Evolutionary conservation across 2,113 vertebrate species (phyloP).

Genomic region (Gnathonemus longibarbis): DNA sequence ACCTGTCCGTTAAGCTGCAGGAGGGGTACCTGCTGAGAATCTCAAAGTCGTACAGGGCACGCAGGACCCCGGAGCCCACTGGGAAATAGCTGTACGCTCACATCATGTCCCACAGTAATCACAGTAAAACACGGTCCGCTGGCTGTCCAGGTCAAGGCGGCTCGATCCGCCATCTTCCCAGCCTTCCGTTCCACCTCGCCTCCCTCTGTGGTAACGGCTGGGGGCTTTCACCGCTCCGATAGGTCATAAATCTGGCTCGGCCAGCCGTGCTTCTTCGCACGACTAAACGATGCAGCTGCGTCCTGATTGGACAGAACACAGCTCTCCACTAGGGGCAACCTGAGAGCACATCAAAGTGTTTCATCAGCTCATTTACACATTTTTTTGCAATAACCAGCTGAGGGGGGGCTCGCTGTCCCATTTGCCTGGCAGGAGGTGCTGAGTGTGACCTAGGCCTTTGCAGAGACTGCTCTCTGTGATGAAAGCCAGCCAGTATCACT

Average conservation of each 20-base stretch:
- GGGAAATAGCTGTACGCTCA: background rate
- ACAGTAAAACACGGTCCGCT: background rate
- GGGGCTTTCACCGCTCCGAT: background rate
- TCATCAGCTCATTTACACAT: background rate
- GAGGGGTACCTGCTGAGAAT: background rate
- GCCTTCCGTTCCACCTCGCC: background rate
- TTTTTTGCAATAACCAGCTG: background rate
- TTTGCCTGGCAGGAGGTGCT: background rate
- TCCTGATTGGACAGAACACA: background rate
- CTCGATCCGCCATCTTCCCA: background rate
- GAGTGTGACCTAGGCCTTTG: background rate
- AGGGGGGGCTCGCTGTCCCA: background rate
- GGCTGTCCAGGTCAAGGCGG: background rate
- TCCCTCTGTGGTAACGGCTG: background rate
- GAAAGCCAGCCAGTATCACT: slow-evolving; percentile 49
- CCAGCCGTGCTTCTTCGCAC: background rate
- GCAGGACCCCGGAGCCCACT: background rate
- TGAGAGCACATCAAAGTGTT: background rate
- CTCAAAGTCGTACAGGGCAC: background rate
- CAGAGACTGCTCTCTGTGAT: background rate
- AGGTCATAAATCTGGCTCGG: background rate
- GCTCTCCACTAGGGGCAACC: background rate
- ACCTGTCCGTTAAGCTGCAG: background rate
- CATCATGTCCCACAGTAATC: background rate
- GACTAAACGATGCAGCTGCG: background rate